Conservation (phyloP, 2,797 vertebrate genomes). For the Chelidonichthys spinosus region DNA sequence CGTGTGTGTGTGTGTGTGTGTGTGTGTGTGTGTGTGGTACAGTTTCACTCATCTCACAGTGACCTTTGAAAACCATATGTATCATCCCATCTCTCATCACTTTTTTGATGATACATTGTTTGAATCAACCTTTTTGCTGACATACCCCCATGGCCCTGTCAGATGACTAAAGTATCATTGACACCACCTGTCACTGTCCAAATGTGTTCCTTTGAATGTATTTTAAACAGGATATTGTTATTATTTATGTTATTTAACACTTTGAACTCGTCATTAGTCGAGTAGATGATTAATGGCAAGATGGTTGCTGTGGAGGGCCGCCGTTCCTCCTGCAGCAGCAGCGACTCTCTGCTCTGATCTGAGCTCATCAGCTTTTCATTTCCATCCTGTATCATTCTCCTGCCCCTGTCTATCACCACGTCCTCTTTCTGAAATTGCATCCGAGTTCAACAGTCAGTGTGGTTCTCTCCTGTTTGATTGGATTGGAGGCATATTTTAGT, state of each 20-base stretch:
- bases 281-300: background rate
- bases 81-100: conserved; percentile 26
- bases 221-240: background rate
- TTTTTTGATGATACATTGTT: background rate
- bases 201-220: background rate
- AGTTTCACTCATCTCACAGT: conserved; percentile 21
- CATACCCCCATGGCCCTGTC: background rate
- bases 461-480: too few species aligned
- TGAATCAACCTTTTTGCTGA: background rate
- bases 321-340: too few species aligned
- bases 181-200: background rate
- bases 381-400: too few species aligned
- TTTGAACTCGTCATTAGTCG: background rate
- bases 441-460: too few species aligned
- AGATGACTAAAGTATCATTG: background rate
- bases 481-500: too few species aligned
- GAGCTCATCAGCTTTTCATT: too few species aligned
- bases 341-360: too few species aligned
- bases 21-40: background rate
- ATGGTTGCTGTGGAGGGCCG: too few species aligned
- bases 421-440: too few species aligned
- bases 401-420: too few species aligned
- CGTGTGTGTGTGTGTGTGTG: background rate
- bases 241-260: background rate
- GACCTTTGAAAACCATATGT: background rate